Evolutionary conservation across 1,140 invertebrate genomes (phyloP).

Genomic region (Lordiphosa clarofinis): DNA sequence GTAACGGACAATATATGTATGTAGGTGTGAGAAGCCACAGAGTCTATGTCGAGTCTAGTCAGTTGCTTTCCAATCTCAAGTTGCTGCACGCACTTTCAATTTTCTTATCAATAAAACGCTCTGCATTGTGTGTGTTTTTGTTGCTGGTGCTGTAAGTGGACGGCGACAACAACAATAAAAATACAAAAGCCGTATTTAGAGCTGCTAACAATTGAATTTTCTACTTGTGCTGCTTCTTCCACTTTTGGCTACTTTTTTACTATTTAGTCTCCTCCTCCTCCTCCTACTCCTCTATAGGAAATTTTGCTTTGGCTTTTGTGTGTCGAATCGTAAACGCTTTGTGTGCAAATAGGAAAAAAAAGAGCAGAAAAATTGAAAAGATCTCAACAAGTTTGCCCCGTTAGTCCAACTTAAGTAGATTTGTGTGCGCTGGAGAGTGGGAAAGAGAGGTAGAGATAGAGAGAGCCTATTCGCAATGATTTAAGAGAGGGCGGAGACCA

Average conservation of each 20-base stretch:
- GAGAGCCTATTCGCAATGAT: conserved; percentile 3
- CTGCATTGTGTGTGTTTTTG: conserved; percentile 40
- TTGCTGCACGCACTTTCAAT: conserved; percentile 62
- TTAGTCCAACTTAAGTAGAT: conserved; percentile 61
- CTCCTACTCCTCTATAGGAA: conserved; percentile 22
- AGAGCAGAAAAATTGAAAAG: conserved; percentile 41
- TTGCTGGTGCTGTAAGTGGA: conserved; percentile 54
- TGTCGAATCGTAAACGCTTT: conserved; percentile 51
- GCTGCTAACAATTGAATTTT: conserved; percentile 66
- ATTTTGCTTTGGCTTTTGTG: conserved; percentile 45
- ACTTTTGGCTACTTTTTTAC: conserved; percentile 57
- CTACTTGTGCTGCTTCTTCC: conserved; percentile 50
- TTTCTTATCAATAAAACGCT: conserved; percentile 65
- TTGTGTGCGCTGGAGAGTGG: conserved; percentile 2
- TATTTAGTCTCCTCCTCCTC: conserved; percentile 27
- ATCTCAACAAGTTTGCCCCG: conserved; percentile 65
- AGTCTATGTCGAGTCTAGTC: conserved; percentile 5
- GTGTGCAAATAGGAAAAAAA: conserved; percentile 49
- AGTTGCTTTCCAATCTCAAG: conserved; percentile 13
- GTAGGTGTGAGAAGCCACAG: too few species aligned
- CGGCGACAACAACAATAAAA: conserved; percentile 24
- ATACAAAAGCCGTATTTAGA: conserved; percentile 34
- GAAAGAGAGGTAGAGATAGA: not conserved
- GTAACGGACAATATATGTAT: too few species aligned
- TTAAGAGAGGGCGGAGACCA: conserved; percentile 15